phyloP scores from a whole-genome alignment of 2,888 invertebrate species.

The Agonopterix heracliana region DNA sequence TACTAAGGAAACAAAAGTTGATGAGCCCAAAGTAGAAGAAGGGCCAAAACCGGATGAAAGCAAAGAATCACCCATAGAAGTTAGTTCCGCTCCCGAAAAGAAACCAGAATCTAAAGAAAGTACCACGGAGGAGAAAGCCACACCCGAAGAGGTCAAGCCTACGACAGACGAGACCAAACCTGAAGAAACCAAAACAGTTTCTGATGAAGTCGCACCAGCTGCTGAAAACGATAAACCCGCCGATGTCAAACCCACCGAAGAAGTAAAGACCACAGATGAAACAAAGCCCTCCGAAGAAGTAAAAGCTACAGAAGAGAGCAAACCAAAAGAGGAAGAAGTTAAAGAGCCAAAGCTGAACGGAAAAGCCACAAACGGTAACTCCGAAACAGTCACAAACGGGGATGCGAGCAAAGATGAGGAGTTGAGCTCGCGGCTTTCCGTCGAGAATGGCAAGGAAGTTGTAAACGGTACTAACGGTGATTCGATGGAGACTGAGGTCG shows the following conservation, averaged over 20 bases:
- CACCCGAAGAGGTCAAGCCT: slow-evolving; percentile 3
- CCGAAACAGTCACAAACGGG: slow-evolving; percentile 43
- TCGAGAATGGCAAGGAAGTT: slow-evolving; percentile 47
- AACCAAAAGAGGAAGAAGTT: slow-evolving; percentile 30
- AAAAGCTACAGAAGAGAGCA: slow-evolving; percentile 21
- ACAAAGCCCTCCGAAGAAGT: slow-evolving; percentile 9
- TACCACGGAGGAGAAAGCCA: slow-evolving; percentile 11
- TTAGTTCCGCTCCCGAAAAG: slow-evolving; percentile 1
- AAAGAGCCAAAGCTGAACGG: slow-evolving; percentile 38
- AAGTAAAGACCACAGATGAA: neutral
- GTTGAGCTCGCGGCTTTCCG: slow-evolving; percentile 50
- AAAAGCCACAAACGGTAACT: slow-evolving; percentile 48
- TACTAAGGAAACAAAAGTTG: slow-evolving; percentile 17
- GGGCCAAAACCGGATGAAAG: neutral
- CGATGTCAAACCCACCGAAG: slow-evolving; percentile 6
- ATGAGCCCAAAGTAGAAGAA: slow-evolving; percentile 5
- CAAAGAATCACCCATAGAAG: slow-evolving; percentile 1
- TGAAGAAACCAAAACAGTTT: slow-evolving; percentile 11
- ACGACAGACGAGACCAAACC: slow-evolving; percentile 15
- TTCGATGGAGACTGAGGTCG: slow-evolving; percentile 29
- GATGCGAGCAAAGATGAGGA: slow-evolving; percentile 45
- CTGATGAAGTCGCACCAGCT: slow-evolving; percentile 12
- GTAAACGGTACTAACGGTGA: slow-evolving; percentile 45
- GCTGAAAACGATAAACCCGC: neutral
- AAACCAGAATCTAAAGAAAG: slow-evolving; percentile 9